Base-by-base conservation (phyloP, 2,113 vertebrate genomes). In the Etheostoma spectabile region DNA sequence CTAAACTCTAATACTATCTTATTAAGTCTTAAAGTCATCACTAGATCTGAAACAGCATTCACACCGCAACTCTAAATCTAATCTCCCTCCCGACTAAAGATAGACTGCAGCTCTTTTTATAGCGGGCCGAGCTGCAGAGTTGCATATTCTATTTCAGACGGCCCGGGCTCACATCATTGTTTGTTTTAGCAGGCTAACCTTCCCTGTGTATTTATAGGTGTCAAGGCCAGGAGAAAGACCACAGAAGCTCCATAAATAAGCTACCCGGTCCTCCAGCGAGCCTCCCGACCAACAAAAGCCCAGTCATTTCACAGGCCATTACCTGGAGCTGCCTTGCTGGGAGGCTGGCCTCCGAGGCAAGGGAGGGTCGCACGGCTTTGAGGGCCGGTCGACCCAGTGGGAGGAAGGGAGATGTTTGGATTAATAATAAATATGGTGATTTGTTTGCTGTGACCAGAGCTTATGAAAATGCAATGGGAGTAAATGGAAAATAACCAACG, bases 241-340 rank as follows among this genome's bases (percentile, higher is more conserved):
- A 89, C 92, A 93, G 90, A 19, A 86, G 88, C 88, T 92, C 93
- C 91, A 93, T 91, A 94, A 92, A 94, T 93, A 94, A 93, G 83
- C 86, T 61, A 83, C 74, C 65, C 27, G 67, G 82, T 91, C 85
- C 88, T 89, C 73, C 82, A 84, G 76, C 51, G 11, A 85, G 84
- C 69, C 83, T 91, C 87, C 81, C 49, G 2, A 86, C 87, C 90
- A 89, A 92, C 91, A 93, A 91, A 92, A 90, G 91, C 86, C 89
- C 89, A 91, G 91, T 93, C 91, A 93, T 94, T 93, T 91, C 93
- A 92, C 90, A 93, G 87, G 86, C 89, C 91, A 91, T 93, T 94
- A 93, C 91, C 91, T 92, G 92, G 89, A 84, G 89, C 57, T 77
- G 87, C 89, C 85, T 87, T 12, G 68, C 63, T 65, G 90, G 84